phyloP scores from a whole-genome alignment of 37 sponge, comb jelly and placozoan species.

The Mnemiopsis leidyi region DNA sequence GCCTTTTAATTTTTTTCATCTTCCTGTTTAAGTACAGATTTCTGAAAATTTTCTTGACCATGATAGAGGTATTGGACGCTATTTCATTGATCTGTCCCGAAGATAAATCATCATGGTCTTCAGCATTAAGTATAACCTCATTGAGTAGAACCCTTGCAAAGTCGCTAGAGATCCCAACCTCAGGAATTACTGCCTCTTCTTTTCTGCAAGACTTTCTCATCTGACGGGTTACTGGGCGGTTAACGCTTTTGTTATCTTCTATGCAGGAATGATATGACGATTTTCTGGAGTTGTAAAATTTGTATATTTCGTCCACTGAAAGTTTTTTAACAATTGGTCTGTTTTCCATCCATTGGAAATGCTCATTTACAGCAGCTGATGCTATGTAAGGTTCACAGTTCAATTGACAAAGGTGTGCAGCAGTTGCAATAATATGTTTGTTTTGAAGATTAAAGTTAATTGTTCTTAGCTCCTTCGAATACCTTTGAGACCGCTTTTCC shows the following conservation, averaged over 20 bases:
- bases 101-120: not conserved
- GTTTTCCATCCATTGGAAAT: not conserved
- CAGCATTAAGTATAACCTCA: not conserved
- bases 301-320: not conserved
- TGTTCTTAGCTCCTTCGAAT: not conserved
- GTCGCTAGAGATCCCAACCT: not conserved
- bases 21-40: not conserved
- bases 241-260: not conserved
- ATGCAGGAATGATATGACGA: not conserved
- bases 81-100: not conserved
- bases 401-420: not conserved
- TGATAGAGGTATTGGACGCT: not conserved
- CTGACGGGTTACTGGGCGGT: not conserved
- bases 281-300: not conserved
- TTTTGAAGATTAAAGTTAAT: not conserved
- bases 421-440: not conserved
- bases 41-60: not conserved
- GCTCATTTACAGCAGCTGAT: not conserved
- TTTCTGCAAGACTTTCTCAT: not conserved
- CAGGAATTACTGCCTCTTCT: not conserved
- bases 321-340: not conserved
- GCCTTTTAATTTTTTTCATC: not conserved
- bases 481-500: not conserved
- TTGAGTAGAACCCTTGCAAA: not conserved
- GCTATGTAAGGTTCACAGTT: conserved; percentile 14